Base-by-base conservation (phyloP, 2,888 invertebrate species). In the Byasa hedistus region DNA sequence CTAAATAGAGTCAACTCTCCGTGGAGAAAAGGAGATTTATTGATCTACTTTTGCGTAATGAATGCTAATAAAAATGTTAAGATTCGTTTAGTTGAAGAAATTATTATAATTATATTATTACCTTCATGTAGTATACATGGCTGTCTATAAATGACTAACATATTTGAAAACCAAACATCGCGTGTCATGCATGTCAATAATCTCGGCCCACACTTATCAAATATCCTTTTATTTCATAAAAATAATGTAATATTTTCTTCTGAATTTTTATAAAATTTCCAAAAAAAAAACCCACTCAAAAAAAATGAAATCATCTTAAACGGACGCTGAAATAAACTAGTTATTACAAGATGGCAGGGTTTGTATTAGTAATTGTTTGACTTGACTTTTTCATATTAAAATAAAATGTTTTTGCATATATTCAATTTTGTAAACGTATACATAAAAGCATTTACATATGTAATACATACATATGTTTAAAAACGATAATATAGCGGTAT, bases 261-360 rank as follows among this genome's bases (percentile, higher is more conserved):
- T 1, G 23, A 52, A 52, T 32, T 52, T 21, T 1, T 32, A 7
- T 27, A 51, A 61, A 36, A 32, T n/a, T 44, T 36, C 19, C 10
- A 65, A 65, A 65, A 60, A 48, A 48, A 48, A 51, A 51, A 21
- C 44, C 44, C 52, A 52, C 39, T 48, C 55, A 60, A 69, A 69
- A 65, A 63, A 59, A 61, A 66, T 61, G 65, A 61, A n/a, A 57
- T 39, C 17, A 36, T 57, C 22, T 36, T 57, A 15, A 36, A 65
- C 22, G 54, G 44, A 22, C 22, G 27, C 15, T 48, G 3, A 32
- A 57, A 55, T 54, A 24, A 52, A n/a, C 44, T 32, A 22, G 51
- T 44, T 48, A 27, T 44, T 58, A 22, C 52, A 62, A 44, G 52
- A 66, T 66, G 66, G 66, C 66, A 48, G 58, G 68, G 73, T 68